Evolutionary conservation across 2,797 vertebrate species (phyloP).

Genomic region (Gephyroberyx darwinii): DNA sequence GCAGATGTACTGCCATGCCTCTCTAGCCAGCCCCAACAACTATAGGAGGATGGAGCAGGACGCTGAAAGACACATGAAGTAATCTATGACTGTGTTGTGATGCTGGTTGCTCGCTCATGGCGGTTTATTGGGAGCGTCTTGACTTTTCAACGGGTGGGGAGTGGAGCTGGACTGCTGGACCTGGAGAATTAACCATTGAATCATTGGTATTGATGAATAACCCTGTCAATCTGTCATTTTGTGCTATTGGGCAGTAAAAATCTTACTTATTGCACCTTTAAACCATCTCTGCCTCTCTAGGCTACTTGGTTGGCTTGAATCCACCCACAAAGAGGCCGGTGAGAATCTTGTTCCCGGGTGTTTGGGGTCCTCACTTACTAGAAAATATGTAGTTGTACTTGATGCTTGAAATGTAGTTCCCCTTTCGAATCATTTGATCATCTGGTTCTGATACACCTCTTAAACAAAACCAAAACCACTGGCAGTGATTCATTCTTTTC

Average conservation of each 20-base stretch:
- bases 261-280: neutral
- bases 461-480: slow-evolving; percentile 59
- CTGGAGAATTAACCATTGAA: neutral
- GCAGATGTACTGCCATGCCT: neutral
- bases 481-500: slow-evolving; percentile 38
- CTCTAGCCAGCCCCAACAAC: slow-evolving; percentile 1
- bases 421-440: slow-evolving; percentile 45
- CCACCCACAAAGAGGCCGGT: slow-evolving; percentile 11
- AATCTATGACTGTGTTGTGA: slow-evolving; percentile 1
- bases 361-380: neutral
- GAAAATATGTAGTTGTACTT: slow-evolving; percentile 2
- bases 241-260: no score
- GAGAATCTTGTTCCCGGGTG: slow-evolving; percentile 4
- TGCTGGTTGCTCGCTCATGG: no score
- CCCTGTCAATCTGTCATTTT: neutral
- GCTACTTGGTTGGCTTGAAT: neutral
- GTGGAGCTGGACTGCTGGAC: no score
- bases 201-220: neutral
- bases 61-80: slow-evolving; percentile 23
- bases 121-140: no score
- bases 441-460: slow-evolving; percentile 47
- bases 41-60: slow-evolving; percentile 20
- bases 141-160: no score
- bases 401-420: slow-evolving; percentile 23
- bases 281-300: neutral